Percentiles rank a stretch among this genome's conserved stretches.
These are phyloP conservation scores for Aradophagus sp. DNA, from an alignment of 1,140 invertebrate species.

Conservation along the genomic window DNA sequence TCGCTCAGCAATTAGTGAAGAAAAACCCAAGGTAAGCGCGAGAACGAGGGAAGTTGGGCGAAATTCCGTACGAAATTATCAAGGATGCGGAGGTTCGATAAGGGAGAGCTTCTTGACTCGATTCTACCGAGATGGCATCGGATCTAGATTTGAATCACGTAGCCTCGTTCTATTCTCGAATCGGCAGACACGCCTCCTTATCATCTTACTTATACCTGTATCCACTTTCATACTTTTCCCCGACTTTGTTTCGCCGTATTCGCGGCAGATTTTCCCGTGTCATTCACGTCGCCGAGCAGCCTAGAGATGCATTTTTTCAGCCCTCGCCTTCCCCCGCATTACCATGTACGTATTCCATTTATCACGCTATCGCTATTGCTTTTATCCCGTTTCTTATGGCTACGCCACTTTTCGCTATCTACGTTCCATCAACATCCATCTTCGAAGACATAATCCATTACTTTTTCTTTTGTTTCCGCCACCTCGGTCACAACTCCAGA, in stretches of 20 bases:
- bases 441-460: constrained; percentile 46
- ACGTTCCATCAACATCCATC: constrained; percentile 44
- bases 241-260: constrained; percentile 34
- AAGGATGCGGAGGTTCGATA: constrained; percentile 64
- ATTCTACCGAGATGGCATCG: constrained; percentile 61
- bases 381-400: constrained; percentile 47
- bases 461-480: constrained; percentile 40
- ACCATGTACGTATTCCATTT: constrained; percentile 26
- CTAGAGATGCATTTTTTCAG: constrained; percentile 30
- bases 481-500: constrained; percentile 19
- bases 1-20: too few relatives aligned
- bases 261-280: constrained; percentile 20
- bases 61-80: constrained; percentile 56
- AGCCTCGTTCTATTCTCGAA: constrained; percentile 56
- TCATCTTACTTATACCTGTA: constrained; percentile 48
- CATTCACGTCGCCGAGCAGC: constrained; percentile 17
- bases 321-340: constrained; percentile 3
- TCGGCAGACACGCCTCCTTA: constrained; percentile 54
- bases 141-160: constrained; percentile 74
- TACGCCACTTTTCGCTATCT: constrained; percentile 39
- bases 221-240: constrained; percentile 25
- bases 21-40: constrained; percentile 11
- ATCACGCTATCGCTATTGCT: constrained; percentile 31
- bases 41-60: constrained; percentile 31
- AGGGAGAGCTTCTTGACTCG: constrained; percentile 59